These are phyloP conservation scores for Pica pica DNA, from an alignment of 2,113 vertebrate species.

Conservation along the genomic window DNA sequence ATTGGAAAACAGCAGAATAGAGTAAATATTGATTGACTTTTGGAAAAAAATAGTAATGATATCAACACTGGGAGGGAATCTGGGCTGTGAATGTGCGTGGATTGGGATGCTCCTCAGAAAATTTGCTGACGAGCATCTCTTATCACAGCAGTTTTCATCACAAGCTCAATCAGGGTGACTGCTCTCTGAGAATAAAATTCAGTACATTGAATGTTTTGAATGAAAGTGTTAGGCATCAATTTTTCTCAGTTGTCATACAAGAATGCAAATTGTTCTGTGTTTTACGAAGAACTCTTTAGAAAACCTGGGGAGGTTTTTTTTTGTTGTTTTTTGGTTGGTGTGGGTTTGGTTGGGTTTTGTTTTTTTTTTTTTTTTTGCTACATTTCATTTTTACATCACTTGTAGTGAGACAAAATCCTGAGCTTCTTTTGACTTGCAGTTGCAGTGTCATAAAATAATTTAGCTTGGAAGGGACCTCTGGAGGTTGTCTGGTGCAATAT, in stretches of 20 bases:
- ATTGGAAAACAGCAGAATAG: neutral
- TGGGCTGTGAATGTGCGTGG: neutral
- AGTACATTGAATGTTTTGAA: neutral
- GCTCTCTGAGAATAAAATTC: neutral
- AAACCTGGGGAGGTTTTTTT: fast-evolving
- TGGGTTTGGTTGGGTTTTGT: too few species aligned
- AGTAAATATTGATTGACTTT: neutral
- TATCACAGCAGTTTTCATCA: neutral
- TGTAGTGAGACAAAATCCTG: neutral
- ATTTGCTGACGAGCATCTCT: neutral
- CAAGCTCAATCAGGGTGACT: neutral
- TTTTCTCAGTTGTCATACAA: neutral
- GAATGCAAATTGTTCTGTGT: neutral
- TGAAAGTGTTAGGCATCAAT: neutral
- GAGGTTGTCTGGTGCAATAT: neutral
- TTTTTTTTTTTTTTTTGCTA: neutral
- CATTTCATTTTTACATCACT: neutral
- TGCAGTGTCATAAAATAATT: neutral
- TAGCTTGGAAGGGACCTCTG: neutral
- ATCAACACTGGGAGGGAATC: neutral
- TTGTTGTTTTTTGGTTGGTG: neutral
- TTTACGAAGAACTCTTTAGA: neutral
- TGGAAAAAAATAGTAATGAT: neutral
- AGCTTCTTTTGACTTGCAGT: neutral
- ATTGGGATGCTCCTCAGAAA: neutral